phyloP scores from a whole-genome alignment of 2,888 invertebrate genomes.

The Andrena hattorfiana region DNA sequence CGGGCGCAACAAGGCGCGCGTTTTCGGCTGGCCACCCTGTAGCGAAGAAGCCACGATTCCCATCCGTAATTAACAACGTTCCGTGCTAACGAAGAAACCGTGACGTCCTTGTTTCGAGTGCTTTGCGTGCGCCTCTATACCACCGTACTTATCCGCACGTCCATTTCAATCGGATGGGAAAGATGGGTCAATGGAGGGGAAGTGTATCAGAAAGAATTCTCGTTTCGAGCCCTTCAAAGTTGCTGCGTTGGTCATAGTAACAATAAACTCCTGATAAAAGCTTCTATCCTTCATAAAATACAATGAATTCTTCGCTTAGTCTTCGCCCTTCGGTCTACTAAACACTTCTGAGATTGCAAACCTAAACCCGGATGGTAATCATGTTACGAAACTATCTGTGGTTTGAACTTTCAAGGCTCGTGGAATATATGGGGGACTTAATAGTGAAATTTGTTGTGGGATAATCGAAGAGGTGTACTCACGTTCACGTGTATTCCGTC shows the following conservation, averaged over 20 bases:
- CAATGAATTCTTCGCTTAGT: neutral
- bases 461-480: conserved; percentile 84
- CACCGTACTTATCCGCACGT: neutral
- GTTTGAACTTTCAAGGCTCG: neutral
- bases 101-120: neutral
- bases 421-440: neutral
- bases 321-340: too few relatives aligned
- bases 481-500: conserved; percentile 91
- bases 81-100: conserved; percentile 4
- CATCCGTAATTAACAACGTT: conserved; percentile 43
- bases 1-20: conserved; percentile 33
- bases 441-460: neutral
- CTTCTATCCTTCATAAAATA: neutral
- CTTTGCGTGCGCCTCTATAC: neutral
- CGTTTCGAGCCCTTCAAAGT: neutral
- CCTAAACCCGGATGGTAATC: neutral
- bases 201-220: neutral
- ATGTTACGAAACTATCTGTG: neutral
- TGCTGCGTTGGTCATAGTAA: neutral
- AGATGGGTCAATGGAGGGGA: neutral
- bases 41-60: conserved; percentile 6
- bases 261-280: too few relatives aligned
- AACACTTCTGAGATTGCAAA: too few relatives aligned
- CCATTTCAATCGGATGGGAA: neutral
- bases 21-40: neutral